Conservation (phyloP, 1,140 invertebrate genomes). For the Eupristina koningsbergeri region DNA sequence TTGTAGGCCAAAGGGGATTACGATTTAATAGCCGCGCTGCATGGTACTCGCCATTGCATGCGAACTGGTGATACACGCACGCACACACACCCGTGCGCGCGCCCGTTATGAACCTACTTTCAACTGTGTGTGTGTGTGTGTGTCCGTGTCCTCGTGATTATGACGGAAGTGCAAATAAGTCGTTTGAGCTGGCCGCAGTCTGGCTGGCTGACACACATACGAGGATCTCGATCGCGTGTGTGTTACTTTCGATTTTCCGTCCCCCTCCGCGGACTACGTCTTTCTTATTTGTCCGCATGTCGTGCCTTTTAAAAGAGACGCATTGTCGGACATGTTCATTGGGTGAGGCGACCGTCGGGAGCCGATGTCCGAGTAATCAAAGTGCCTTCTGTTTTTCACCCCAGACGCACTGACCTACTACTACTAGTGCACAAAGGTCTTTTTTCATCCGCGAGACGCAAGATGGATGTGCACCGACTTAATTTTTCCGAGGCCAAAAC, state of each 20-base stretch:
- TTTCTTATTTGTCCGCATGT: conserved; percentile 14
- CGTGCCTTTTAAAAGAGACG: neutral
- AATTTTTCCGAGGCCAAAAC: too few relatives aligned
- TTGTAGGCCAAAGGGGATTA: conserved; percentile 58
- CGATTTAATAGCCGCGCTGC: conserved; percentile 55
- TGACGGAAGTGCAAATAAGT: conserved; percentile 60
- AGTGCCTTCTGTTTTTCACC: conserved; percentile 31
- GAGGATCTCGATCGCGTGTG: neutral
- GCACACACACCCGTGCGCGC: too few relatives aligned
- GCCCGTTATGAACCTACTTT: too few relatives aligned
- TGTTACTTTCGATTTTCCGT: neutral
- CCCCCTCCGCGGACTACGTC: neutral
- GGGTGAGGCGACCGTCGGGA: too few relatives aligned
- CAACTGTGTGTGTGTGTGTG: neutral
- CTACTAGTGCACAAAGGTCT: neutral
- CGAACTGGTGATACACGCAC: neutral
- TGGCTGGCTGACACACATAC: neutral
- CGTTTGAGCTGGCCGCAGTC: conserved; percentile 25
- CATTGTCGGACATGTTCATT: neutral
- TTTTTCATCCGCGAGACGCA: neutral
- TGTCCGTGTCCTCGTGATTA: conserved; percentile 56
- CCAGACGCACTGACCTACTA: neutral
- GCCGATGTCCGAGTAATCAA: conserved; percentile 17
- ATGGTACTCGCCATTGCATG: neutral
- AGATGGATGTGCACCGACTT: too few relatives aligned